Evolutionary conservation across 2,797 vertebrate species (phyloP).

Genomic region (Rhyacichthys aspro): DNA sequence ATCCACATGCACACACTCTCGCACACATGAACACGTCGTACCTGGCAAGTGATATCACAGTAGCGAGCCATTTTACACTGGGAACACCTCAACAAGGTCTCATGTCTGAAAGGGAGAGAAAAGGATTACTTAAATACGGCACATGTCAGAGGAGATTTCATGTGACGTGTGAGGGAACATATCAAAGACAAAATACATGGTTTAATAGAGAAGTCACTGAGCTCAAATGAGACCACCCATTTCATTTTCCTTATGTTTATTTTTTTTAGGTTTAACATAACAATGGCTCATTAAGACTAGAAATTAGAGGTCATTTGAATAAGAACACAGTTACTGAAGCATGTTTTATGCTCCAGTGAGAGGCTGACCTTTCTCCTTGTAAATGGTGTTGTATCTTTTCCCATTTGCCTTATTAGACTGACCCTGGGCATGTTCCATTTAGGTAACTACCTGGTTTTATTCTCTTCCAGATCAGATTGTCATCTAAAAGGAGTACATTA

Average conservation of each 20-base stretch:
- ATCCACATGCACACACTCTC: neutral
- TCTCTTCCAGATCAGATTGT: constrained; percentile 16
- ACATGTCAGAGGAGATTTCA: neutral
- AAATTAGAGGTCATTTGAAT: neutral
- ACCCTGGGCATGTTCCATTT: constrained; percentile 32
- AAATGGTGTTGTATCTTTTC: constrained; percentile 13
- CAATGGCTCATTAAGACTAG: neutral
- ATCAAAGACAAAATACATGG: neutral
- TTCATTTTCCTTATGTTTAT: too few species aligned
- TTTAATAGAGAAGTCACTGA: neutral
- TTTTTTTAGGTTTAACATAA: too few species aligned
- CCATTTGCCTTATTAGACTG: constrained; percentile 13
- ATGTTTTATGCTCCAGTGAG: constrained; percentile 2
- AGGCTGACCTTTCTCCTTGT: constrained; percentile 37
- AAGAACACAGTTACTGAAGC: neutral
- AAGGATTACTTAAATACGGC: constrained; percentile 9
- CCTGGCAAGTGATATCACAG: constrained; percentile 90
- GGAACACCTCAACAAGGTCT: constrained; percentile 88
- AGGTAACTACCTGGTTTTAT: constrained; percentile 18
- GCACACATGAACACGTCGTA: constrained; percentile 57
- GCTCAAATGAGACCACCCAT: too few species aligned
- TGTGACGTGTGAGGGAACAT: neutral
- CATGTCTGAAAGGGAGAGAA: constrained; percentile 73
- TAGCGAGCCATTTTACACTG: constrained; percentile 91
- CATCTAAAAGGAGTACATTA: constrained; percentile 36